These are phyloP conservation scores for Danio choprae DNA, from an alignment of 2,797 vertebrate species.

Conservation along the genomic window DNA sequence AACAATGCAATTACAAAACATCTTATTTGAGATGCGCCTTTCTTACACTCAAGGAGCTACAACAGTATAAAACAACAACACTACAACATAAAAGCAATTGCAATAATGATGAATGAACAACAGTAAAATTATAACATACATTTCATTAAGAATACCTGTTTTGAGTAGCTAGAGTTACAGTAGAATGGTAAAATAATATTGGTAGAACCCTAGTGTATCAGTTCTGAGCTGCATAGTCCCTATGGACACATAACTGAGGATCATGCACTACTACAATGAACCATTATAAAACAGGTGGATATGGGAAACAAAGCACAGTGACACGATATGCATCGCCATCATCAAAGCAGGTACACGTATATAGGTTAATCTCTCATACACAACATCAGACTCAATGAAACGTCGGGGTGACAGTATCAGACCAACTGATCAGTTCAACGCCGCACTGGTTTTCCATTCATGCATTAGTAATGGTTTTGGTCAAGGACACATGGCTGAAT, in stretches of 20 bases:
- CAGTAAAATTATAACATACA: too few species aligned
- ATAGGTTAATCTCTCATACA: background rate
- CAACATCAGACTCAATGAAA: constrained; percentile 1
- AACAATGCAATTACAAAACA: too few species aligned
- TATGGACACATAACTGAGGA: background rate
- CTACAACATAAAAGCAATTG: too few species aligned
- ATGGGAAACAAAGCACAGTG: background rate
- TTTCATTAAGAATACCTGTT: too few species aligned
- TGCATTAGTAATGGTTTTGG: constrained; percentile 53
- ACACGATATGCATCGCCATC: background rate
- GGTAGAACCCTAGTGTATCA: background rate
- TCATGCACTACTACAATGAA: background rate
- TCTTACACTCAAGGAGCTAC: too few species aligned
- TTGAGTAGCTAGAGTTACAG: background rate
- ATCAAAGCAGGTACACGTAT: background rate
- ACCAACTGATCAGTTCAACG: constrained; percentile 24
- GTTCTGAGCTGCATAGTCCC: background rate
- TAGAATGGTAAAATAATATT: background rate
- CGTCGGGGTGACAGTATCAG: constrained; percentile 1
- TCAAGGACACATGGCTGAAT: constrained; percentile 47
- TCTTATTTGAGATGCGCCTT: too few species aligned
- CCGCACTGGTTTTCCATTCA: constrained; percentile 51
- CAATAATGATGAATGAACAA: too few species aligned
- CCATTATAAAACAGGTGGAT: background rate
- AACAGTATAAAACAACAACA: too few species aligned